Evolutionary conservation across 2,113 vertebrate genomes (phyloP).

Genomic region (Catharus minimus): DNA sequence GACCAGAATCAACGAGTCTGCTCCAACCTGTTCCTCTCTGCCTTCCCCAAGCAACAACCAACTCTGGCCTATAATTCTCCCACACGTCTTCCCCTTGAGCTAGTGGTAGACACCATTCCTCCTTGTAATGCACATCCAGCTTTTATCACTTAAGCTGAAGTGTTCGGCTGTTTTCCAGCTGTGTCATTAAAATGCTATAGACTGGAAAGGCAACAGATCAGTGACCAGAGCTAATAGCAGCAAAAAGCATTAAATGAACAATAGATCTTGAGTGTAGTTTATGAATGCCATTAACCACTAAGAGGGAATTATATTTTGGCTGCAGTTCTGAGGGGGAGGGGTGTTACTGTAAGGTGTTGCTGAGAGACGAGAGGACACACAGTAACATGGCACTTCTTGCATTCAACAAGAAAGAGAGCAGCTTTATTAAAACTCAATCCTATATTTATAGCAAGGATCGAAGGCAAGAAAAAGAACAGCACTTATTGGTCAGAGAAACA

Average conservation of each 20-base stretch:
- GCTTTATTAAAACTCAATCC: too few relatives aligned
- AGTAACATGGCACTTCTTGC: too few relatives aligned
- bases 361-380: too few relatives aligned
- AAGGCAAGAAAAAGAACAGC: too few relatives aligned
- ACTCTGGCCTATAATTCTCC: background rate
- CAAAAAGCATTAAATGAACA: slow-evolving; percentile 61
- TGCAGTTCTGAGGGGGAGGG: slow-evolving; percentile 26
- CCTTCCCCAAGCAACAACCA: rapidly evolving
- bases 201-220: slow-evolving; percentile 34
- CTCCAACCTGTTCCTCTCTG: background rate
- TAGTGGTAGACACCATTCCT: background rate
- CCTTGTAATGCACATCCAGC: background rate
- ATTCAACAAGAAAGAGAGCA: too few relatives aligned
- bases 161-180: slow-evolving; percentile 11
- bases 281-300: slow-evolving; percentile 50
- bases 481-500: too few relatives aligned
- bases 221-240: slow-evolving; percentile 45
- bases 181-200: slow-evolving; percentile 15
- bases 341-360: background rate
- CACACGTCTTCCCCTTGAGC: background rate
- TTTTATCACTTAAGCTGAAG: background rate
- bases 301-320: slow-evolving; percentile 29
- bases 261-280: slow-evolving; percentile 23
- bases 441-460: too few relatives aligned
- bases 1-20: background rate